Base-by-base conservation (phyloP, 2,888 invertebrate species). In the Lasius fuliginosus region DNA sequence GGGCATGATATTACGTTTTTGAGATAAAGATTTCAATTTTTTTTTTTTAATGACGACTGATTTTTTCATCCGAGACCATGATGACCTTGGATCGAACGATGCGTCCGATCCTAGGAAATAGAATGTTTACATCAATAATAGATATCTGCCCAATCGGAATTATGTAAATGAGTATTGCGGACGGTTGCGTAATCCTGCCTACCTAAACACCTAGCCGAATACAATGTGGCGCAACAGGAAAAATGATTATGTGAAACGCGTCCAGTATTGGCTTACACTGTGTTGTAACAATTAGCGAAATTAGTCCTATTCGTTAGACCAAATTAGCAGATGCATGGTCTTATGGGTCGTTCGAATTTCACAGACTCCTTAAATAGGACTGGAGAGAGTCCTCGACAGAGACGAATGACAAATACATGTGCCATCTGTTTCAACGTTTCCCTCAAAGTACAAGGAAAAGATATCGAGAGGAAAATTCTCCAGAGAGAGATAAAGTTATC, bases 121-220 rank as follows among this genome's bases (percentile, higher is more conserved):
- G 40, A 1, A 15, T 30, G 9, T 30, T 5, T 27, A 4, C 27
- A 1, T n/a, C n/a, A 8, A 11, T 58, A 49, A 42, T 18, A 42
- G 82, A 56, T 58, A 68, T 33, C 65, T 23, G 67, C n/a, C 33
- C 49, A 69, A 65, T 73, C 27, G 56, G 23, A 87, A 87, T 89
- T 88, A 85, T 82, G 73, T 89, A 89, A 89, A 83, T 77, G 60
- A 36, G 58, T 60, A 56, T 69, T 46, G 27, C 18, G 42, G 9
- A 9, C 46, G 62, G 82, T 89, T 89, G 77, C 81, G 88, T 90
- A 89, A 89, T 64, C 56, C 62, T 68, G 56, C 27, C 42, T 49
- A 73, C 30, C 82, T 86, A 85, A 64, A 46, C 67, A 86, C 68
- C 67, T 82, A 75, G n/a, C 79, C 82, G 79, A 79, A 69, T 56